Evolutionary conservation across 2,113 vertebrate genomes (phyloP), one percentile per base, ranked within the genome.

Genomic region (Macquaria ambigua): DNA sequence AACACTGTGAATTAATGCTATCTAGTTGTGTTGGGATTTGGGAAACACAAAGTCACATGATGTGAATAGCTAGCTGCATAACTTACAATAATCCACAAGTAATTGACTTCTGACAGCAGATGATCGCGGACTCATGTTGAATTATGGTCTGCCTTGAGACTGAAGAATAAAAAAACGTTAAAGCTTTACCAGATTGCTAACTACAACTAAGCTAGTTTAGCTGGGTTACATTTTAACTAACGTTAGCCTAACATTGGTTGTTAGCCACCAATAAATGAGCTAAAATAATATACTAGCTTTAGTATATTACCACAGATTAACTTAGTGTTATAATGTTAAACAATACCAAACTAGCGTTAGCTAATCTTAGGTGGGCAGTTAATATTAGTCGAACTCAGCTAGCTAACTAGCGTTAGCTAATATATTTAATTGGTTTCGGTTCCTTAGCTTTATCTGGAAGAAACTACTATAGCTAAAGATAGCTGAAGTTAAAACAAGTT

Each of bases 71-170:
- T 2, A 25, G 14, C 14, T 18, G 10, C 12, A 16, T 20, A 12
- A 77, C 74, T 78, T 58, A 84, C 82, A 59, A 3, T 28, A 50
- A 5, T 78, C 68, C 15, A 25, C 2, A 48, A 23, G 31, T 1
- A 34, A 16, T 0, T 34, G 55, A 50, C 46, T 43, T 39, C 48
- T 64, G 20, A 1, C 6, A n/a, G 55, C 3, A 56, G 28, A 52
- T 50, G 56, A 37, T 16, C 46, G 25, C 16, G 8, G 37, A 31
- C 37, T 77, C 74, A 83, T 83, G n/a, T 16, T 77, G 28, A 39
- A 12, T 16, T 52, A 61, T 21, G 7, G n/a, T 48, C 41, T 15
- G 20, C 20, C 6, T 64, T 16, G 10, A 58, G 39, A 50, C 25
- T 69, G 23, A 68, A 43, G 4, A 48, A 48, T 14, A 21, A 52